Evolutionary conservation across 2,888 invertebrate genomes (phyloP), one percentile per base, ranked within the genome.

Genomic region (Parnassius orleans): DNA sequence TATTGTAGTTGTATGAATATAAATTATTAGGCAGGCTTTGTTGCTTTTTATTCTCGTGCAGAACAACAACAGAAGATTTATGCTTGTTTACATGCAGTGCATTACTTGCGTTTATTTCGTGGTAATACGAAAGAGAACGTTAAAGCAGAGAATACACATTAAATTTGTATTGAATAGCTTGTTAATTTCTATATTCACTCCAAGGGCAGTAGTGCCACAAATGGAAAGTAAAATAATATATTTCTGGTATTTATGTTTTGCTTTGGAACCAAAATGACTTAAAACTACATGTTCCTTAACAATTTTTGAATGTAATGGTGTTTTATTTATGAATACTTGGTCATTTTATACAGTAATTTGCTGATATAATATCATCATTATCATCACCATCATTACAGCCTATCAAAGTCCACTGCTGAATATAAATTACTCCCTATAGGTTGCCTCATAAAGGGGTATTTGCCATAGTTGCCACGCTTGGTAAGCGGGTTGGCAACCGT

Each of bases 21-120:
- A 63, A 55, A 63, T 63, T 63, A 58, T 59, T 63, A 63, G 54
- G 58, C 14, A 55, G 58, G 63, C 58, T 58, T 59, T 63, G 63
- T 63, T 63, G 53, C 51, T 63, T 59, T 63, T 63, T 63, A 63
- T 71, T 69, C 66, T 69, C 69, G 65, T 66, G 60, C 67, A 65
- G 63, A 69, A 65, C 61, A 66, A 53, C 66, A 64, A 63, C 64
- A 60, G 46, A 66, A 69, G 76, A 78, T 81, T 79, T 81, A 80
- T 81, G 69, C 66, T 58, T 82, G 78, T 81, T 82, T 79, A 72
- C 76, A 73, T 74, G 68, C 72, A 76, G 68, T 80, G 79, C 78
- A 80, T 73, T 76, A 33, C 33, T 33, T 7, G 33, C 74, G 71
- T 72, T 77, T 66, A 65, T 68, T 61, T 63, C 48, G 50, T 60